A percentile compares a stretch with the other conserved stretches of the same genome.
phyloP scores from a whole-genome alignment of 2,113 vertebrate genomes.

The pig (Sus scrofa) region T2T-Sscrofa CM000813.6:124102501-124103000 shows the following conservation, averaged over 20 bases:
- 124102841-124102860: not conserved
- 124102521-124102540: not conserved
- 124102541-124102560: constrained; percentile 22
- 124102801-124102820: not conserved
- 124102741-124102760: not conserved
- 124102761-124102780: not conserved
- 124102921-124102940: not conserved
- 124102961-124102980: not conserved
- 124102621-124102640: not conserved
- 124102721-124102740: not conserved
- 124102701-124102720: not conserved
- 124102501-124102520: not conserved
- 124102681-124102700: not conserved
- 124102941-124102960: not conserved
- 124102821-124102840: not conserved
- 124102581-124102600: not conserved
- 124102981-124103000: not conserved
- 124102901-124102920: not conserved
- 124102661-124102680: not conserved
- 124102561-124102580: not conserved
- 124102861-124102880: not conserved
- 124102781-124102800: not conserved
- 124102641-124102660: not conserved
- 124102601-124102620: not conserved
- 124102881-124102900: not conserved